phyloP scores from a whole-genome alignment of 2,888 invertebrate genomes.

The Patella ulyssiponensis region DNA sequence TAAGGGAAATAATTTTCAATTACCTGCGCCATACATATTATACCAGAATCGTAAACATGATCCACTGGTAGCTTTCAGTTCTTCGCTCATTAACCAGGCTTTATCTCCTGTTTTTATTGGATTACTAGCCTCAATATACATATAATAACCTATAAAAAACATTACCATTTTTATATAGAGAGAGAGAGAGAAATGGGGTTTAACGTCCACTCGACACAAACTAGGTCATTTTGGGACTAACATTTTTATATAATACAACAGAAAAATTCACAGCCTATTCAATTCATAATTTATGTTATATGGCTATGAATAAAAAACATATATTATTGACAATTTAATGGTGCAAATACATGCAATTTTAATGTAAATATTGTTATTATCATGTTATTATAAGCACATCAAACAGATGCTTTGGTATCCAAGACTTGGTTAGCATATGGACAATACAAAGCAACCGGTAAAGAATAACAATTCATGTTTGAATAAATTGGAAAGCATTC shows the following conservation, averaged over 20 bases:
- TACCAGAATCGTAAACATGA: constrained; percentile 66
- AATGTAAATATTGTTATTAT: neutral
- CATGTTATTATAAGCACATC: neutral
- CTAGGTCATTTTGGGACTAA: too few species aligned
- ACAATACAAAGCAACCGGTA: neutral
- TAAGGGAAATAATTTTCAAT: neutral
- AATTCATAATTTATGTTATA: neutral
- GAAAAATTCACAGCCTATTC: too few species aligned
- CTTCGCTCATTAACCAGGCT: constrained; percentile 58
- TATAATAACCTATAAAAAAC: constrained; percentile 58
- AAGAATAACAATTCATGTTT: too few species aligned
- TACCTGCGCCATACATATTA: constrained; percentile 63
- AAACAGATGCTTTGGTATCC: neutral
- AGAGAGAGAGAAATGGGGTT: too few species aligned
- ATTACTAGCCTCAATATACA: constrained; percentile 55
- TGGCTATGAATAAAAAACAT: neutral
- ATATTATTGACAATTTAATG: neutral
- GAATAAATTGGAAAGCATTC: too few species aligned
- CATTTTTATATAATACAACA: too few species aligned
- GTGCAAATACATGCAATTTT: neutral
- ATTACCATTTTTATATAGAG: too few species aligned
- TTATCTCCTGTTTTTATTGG: constrained; percentile 47
- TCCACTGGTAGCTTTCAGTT: constrained; percentile 50
- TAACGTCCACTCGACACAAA: too few species aligned
- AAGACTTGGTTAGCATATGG: neutral